Evolutionary conservation across 2,113 vertebrate genomes (phyloP), one percentile per base, ranked within the genome.

Genomic region (Nothocercus julius): DNA sequence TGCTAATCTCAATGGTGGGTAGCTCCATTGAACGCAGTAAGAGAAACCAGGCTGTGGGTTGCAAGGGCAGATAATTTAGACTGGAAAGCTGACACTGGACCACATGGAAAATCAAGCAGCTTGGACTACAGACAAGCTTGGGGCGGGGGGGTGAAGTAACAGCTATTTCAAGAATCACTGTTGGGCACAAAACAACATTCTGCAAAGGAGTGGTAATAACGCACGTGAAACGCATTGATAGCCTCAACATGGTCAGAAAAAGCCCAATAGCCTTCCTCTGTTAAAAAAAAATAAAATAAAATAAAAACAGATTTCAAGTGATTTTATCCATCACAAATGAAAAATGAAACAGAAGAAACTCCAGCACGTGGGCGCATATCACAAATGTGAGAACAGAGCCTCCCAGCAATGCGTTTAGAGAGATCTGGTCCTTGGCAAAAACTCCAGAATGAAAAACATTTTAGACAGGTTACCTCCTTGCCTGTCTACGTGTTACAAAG

Each of bases 381-480:
- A 2, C 10, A 70, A 75, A 74, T 42, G 42, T 56, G 61, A 88
- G 42, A 92, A 68, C 32, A 83, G 44, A 85, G 75, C 45, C 91
- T 90, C 68, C 45, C 45, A 83, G 68, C 40, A 58, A 49, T 3
- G 30, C 24, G 62, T 69, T 83, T 18, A 59, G 59, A 42, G 87
- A 92, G 51, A 67, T 67, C 30, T 81, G 80, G 77, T 51, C 89
- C 59, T 78, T 75, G 51, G 56, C 80, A 86, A 25, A 34, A 54
- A 63, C 54, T 94, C 45, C 56, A 38, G 76, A 86, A 92, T 15
- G 69, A 72, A 45, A 75, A 92, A 90, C 72, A 69, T 78, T 86
- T 90, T 34, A 80, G 68, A 42, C 40, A 81, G 56, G 64, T 92
- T 88, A 67, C n/a, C 12, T 74, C 61, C 70, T 81, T 68, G 86